Conservation (phyloP, 1,140 invertebrate genomes). For the Drosophila persimilis region DNA sequence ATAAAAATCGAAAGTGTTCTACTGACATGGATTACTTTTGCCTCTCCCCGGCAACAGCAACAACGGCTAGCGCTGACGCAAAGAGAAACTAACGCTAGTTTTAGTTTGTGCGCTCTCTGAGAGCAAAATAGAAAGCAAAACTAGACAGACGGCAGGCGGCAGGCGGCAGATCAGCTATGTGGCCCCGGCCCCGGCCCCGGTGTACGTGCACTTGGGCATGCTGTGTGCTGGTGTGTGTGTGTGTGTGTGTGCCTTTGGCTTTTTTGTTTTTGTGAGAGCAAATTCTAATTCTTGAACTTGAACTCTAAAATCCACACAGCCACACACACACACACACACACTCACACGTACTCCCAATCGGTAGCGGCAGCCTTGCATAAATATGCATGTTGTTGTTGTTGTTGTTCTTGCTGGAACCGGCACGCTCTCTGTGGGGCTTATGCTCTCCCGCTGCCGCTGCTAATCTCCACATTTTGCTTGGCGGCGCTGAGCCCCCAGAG, state of each 20-base stretch:
- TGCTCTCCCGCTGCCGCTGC: constrained; percentile 13
- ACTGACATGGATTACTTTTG: constrained; percentile 82
- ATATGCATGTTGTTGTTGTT: constrained; percentile 32
- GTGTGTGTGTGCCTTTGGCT: not conserved
- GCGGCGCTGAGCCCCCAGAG: too few relatives aligned
- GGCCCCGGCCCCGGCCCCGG: constrained; percentile 18
- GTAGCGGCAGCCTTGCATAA: too few relatives aligned
- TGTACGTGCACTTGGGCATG: constrained; percentile 66
- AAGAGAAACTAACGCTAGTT: constrained; percentile 69
- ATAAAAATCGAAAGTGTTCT: constrained; percentile 82
- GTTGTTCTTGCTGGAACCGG: constrained; percentile 20
- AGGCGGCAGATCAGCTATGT: constrained; percentile 6
- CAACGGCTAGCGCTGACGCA: constrained; percentile 13
- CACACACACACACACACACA: constrained; percentile 27
- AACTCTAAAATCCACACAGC: constrained; percentile 73
- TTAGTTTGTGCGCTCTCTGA: constrained; percentile 53
- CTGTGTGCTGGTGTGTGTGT: constrained; percentile 24
- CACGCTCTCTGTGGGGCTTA: constrained; percentile 28
- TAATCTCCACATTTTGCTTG: not conserved
- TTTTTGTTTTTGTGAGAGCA: constrained; percentile 13
- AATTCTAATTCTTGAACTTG: constrained; percentile 80
- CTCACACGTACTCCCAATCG: not conserved
- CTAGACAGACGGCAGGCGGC: constrained; percentile 27
- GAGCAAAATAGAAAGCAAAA: constrained; percentile 64
- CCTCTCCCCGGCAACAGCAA: constrained; percentile 35